A percentile compares a stretch with the other conserved stretches of the same genome.
Conservation (phyloP, 2,797 vertebrate genomes). For the Melanitta fusca region DNA sequence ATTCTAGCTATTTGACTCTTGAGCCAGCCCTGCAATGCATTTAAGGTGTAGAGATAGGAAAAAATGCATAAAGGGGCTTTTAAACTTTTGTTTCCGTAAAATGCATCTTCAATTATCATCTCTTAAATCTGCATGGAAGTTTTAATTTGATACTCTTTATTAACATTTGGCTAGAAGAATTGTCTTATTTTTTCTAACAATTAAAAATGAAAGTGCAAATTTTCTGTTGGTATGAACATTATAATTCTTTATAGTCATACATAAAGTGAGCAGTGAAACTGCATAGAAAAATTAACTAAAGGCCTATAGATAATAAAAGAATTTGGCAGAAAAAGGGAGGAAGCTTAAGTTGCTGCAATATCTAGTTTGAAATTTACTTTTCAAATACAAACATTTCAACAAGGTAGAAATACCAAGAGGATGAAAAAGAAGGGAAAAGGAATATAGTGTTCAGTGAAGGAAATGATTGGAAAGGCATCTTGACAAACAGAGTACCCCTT, state of each 20-base stretch:
- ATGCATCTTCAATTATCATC: background rate
- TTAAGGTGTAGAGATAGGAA: background rate
- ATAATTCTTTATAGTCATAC: background rate
- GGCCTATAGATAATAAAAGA: background rate
- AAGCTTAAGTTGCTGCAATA: background rate
- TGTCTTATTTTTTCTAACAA: background rate
- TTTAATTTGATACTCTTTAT: background rate
- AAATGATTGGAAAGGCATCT: background rate
- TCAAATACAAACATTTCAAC: background rate
- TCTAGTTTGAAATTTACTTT: background rate
- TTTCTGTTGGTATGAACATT: background rate
- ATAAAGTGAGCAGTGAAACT: background rate
- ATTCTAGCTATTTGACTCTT: background rate
- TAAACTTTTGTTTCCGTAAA: background rate
- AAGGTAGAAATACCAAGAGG: background rate
- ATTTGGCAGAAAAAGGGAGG: background rate
- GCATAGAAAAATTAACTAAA: background rate
- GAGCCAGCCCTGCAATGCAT: background rate
- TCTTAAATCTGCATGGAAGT: background rate
- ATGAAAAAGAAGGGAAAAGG: background rate
- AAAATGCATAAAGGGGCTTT: background rate
- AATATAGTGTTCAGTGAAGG: background rate
- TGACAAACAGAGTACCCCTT: background rate
- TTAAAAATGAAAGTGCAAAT: background rate
- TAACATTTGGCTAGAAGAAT: background rate